Conservation (phyloP, 2,113 vertebrate species). For the Campylomormyrus tamandua region DNA sequence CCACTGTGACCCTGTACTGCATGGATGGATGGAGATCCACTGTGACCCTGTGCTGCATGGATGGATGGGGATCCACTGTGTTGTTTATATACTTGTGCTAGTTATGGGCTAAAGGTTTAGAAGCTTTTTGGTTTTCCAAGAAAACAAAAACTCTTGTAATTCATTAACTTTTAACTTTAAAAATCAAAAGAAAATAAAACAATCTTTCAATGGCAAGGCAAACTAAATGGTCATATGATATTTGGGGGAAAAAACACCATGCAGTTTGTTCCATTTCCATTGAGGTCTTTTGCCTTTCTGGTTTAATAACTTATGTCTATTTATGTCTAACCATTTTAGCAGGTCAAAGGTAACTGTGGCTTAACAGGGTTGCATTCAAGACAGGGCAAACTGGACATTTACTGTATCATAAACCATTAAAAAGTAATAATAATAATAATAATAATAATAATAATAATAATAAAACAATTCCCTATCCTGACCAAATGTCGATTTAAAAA, state of each 20-base stretch:
- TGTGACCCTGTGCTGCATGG: background rate
- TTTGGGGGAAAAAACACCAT: background rate
- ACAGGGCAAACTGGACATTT: too few relatives aligned
- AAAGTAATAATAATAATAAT: too few relatives aligned
- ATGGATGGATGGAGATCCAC: background rate
- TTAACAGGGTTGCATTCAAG: too few relatives aligned
- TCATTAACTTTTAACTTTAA: background rate
- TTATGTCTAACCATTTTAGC: background rate
- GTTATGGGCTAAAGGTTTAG: background rate
- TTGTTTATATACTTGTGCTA: background rate
- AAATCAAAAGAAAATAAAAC: too few relatives aligned
- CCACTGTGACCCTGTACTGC: background rate
- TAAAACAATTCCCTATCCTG: too few relatives aligned
- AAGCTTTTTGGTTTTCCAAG: background rate
- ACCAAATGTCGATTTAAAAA: too few relatives aligned
- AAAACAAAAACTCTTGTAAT: background rate
- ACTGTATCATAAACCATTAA: too few relatives aligned
- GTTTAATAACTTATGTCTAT: background rate
- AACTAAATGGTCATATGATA: too few relatives aligned
- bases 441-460: too few relatives aligned
- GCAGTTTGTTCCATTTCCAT: background rate
- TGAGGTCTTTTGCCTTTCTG: background rate
- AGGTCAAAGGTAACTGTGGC: background rate
- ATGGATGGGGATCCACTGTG: background rate
- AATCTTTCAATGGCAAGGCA: too few relatives aligned